Conservation (phyloP, 2,888 invertebrate genomes). For the Miltochrista miniata region DNA sequence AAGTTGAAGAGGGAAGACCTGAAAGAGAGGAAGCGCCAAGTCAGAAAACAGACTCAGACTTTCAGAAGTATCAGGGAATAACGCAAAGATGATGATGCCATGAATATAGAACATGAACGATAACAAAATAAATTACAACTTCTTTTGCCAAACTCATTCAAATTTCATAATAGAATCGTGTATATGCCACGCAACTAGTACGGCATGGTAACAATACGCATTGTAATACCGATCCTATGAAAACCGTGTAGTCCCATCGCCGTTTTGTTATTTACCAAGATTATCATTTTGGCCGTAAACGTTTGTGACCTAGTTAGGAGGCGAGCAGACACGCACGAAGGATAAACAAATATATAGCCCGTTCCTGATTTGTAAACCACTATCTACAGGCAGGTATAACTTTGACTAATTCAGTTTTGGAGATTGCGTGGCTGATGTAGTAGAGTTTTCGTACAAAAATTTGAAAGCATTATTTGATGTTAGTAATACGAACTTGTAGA, state of each 20-base stretch:
- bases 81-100: too few species aligned
- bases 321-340: constrained; percentile 42
- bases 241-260: constrained; percentile 45
- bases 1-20: too few species aligned
- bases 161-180: neutral
- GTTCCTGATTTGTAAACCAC: constrained; percentile 22
- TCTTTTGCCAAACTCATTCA: neutral
- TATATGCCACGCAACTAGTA: neutral
- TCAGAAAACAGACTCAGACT: too few species aligned
- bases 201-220: constrained; percentile 1
- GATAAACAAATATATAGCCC: constrained; percentile 62
- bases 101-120: neutral
- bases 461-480: neutral
- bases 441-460: neutral
- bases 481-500: too few species aligned
- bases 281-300: constrained; percentile 70
- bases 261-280: constrained; percentile 60
- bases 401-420: constrained; percentile 34
- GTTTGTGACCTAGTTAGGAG: constrained; percentile 69
- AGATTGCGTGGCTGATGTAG: constrained; percentile 11
- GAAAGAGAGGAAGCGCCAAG: too few species aligned
- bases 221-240: constrained; percentile 1
- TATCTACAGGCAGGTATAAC: constrained; percentile 7
- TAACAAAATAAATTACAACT: neutral
- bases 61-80: too few species aligned